Percentiles rank a stretch among this genome's conserved stretches.
Conservation (phyloP, 2,113 vertebrate genomes). For the Tyrannus savana region DNA sequence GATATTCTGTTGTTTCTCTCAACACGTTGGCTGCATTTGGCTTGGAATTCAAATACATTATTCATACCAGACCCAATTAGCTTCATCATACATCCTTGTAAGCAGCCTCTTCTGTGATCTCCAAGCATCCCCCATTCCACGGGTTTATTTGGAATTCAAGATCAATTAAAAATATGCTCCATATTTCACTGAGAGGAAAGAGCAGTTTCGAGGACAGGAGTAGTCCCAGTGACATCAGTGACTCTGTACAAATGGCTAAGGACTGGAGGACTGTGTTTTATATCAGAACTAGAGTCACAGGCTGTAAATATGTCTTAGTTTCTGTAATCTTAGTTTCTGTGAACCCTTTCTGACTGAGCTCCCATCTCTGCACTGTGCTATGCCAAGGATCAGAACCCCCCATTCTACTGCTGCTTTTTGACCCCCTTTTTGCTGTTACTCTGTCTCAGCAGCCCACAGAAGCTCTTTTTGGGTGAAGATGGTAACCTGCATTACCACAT, state of each 20-base stretch:
- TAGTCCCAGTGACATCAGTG: not conserved
- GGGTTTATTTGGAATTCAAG: not conserved
- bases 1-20: not conserved
- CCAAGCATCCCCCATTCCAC: not conserved
- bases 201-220: not conserved
- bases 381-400: not conserved
- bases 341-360: not conserved
- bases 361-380: not conserved
- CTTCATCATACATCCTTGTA: not conserved
- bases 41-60: not conserved
- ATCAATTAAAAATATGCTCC: not conserved
- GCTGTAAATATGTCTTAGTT: not conserved
- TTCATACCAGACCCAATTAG: not conserved
- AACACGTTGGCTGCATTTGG: not conserved
- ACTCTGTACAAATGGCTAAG: not conserved
- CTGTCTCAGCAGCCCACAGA: not conserved
- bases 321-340: not conserved
- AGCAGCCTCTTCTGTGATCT: not conserved
- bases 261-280: not conserved
- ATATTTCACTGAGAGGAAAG: not conserved
- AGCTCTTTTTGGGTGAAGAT: not conserved
- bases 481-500: not conserved
- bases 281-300: not conserved
- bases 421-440: not conserved
- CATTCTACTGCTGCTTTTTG: not conserved